These are phyloP conservation scores for Pluvialis apricaria DNA, from an alignment of 2,113 vertebrate species.

Conservation along the genomic window DNA sequence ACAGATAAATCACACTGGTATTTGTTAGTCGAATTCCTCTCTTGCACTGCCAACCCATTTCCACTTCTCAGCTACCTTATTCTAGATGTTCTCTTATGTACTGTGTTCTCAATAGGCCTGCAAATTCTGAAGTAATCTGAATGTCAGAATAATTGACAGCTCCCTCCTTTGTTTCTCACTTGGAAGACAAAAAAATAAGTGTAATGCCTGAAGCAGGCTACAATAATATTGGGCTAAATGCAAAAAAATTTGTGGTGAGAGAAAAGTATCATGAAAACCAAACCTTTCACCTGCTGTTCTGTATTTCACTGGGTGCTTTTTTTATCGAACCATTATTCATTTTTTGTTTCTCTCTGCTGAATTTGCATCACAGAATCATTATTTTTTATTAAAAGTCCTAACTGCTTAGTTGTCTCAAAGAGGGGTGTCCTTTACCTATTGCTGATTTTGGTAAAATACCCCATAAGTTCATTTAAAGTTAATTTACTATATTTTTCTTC, in stretches of 20 bases:
- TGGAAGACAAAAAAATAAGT: neutral
- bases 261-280: neutral
- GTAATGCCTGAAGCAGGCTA: neutral
- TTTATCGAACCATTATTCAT: neutral
- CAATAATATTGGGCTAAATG: neutral
- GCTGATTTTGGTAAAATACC: neutral
- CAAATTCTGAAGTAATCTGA: neutral
- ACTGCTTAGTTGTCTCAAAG: neutral
- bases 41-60: constrained; percentile 38
- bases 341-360: neutral
- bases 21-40: constrained; percentile 65
- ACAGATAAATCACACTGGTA: constrained; percentile 45
- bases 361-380: neutral
- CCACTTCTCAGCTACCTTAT: neutral
- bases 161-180: neutral
- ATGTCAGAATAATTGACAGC: neutral
- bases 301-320: neutral
- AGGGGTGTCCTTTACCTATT: neutral
- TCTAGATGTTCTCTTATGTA: neutral
- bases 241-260: neutral
- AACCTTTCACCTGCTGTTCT: neutral
- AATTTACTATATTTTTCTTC: neutral
- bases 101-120: neutral
- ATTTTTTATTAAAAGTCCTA: neutral
- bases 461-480: neutral